Evolutionary conservation across 2,888 invertebrate genomes (phyloP).

Genomic region (Cristatella mucedo): DNA sequence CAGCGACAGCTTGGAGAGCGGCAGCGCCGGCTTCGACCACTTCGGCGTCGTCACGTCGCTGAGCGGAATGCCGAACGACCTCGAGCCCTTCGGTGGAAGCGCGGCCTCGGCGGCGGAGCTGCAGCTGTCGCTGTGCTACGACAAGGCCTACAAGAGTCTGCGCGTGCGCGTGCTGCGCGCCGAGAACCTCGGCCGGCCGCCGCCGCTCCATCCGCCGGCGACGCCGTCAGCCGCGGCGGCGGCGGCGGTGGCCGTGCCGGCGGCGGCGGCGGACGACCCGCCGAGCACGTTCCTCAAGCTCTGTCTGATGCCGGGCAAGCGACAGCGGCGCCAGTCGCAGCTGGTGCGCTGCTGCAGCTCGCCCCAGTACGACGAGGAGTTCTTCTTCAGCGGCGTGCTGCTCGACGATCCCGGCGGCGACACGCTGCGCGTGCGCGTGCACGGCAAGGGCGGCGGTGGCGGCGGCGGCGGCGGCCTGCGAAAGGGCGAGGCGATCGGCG

Average conservation of each 20-base stretch:
- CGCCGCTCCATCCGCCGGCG: no score
- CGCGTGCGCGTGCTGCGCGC: constrained; percentile 31
- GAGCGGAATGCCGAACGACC: no score
- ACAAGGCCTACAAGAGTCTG: constrained; percentile 36
- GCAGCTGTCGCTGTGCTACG: constrained; percentile 36
- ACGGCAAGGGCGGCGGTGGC: constrained; percentile 31
- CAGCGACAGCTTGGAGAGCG: no score
- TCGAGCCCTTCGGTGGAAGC: no score
- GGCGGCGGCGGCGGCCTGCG: constrained; percentile 18
- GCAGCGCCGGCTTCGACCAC: no score
- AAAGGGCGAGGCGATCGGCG: constrained; percentile 33
- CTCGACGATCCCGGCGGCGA: constrained; percentile 32
- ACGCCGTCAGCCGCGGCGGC: no score
- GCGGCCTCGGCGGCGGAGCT: constrained; percentile 23
- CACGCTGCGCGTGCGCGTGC: constrained; percentile 31
- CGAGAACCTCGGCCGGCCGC: constrained; percentile 32
- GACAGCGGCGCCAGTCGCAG: constrained; percentile 32
- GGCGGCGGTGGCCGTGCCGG: no score
- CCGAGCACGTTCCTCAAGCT: constrained; percentile 36
- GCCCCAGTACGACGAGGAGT: constrained; percentile 37
- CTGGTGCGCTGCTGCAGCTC: constrained; percentile 33
- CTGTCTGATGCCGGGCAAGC: constrained; percentile 37
- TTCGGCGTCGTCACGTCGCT: no score
- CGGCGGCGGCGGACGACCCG: constrained; percentile 28
- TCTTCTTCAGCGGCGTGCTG: constrained; percentile 37